Base-by-base conservation (phyloP, 2,797 vertebrate genomes). In the Pantherophis alleghaniensis region DNA sequence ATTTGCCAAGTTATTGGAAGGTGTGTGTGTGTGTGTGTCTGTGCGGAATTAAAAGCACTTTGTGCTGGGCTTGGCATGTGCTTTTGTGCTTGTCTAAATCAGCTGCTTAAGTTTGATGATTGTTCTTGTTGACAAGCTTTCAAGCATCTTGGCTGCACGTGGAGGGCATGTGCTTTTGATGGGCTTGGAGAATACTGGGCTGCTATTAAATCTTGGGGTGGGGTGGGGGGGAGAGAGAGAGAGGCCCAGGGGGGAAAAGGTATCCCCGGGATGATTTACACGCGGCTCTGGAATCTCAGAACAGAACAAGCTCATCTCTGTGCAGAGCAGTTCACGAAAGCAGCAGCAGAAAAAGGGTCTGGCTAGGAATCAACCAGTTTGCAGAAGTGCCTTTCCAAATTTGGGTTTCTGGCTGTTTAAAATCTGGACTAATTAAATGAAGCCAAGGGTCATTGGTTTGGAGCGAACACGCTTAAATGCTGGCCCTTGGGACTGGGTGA, bases 51-150 rank as follows among this genome's bases (percentile, higher is more conserved):
- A 69, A 83, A 87, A 96, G 92, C 88, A 92, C 90, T 88, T 53
- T 51, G 91, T 66, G 93, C 94, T 86, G 92, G 86, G 66, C 93
- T 94, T 96, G 96, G 96, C 95, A 92, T 89, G 55, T 96, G 93
- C 92, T 91, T 93, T 96, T 94, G 88, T 20, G 14, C 94, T 96
- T 94, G 95, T 87, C 93, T 96, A 97, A 97, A 97, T 97, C 97
- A 96, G 94, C 95, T 95, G 95, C 94, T 96, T 79, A 7, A 90
- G 96, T 94, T 94, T 95, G 94, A 90, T 88, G 95, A 95, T 96
- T 95, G 96, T 91, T 97, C 96, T 94, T 95, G 96, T 94, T 96
- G 95, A 95, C 95, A 95, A 90, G 92, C 95, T 95, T 95, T 95
- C 95, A 90, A 24, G 92, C 92, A 95, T 86, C 93, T 95, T 96